phyloP scores from a whole-genome alignment of 2,888 invertebrate species.

The Toxonevra muliebris region DNA sequence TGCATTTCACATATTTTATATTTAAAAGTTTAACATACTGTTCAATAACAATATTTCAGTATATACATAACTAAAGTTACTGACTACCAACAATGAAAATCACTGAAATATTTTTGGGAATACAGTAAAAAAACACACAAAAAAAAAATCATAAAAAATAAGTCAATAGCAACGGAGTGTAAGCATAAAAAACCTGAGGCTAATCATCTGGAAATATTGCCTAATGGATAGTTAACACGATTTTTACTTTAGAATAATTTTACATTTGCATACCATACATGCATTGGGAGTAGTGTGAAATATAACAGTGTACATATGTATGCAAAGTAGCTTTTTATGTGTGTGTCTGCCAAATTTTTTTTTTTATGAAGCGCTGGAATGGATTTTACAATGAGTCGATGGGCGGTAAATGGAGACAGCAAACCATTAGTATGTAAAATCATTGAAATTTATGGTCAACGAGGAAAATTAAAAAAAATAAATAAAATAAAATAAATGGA shows the following conservation, averaged over 20 bases:
- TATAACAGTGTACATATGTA: neutral
- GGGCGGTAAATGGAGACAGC: too few relatives aligned
- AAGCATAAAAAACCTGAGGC: constrained; percentile 40
- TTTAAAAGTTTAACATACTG: too few relatives aligned
- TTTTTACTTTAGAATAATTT: constrained; percentile 46
- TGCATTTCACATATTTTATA: too few relatives aligned
- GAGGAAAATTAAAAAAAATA: too few relatives aligned
- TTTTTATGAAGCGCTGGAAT: too few relatives aligned
- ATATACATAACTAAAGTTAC: neutral
- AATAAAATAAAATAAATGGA: neutral
- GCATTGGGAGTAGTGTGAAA: neutral
- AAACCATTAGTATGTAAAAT: neutral
- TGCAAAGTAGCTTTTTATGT: too few relatives aligned
- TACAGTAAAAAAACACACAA: too few relatives aligned
- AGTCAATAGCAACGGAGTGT: constrained; percentile 16
- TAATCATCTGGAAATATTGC: constrained; percentile 56
- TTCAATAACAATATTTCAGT: too few relatives aligned
- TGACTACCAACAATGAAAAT: too few relatives aligned
- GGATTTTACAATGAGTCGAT: too few relatives aligned
- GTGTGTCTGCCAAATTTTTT: neutral
- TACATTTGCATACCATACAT: neutral
- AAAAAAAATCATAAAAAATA: neutral
- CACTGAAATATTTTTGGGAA: too few relatives aligned
- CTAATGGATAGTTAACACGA: constrained; percentile 57
- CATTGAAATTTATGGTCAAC: constrained; percentile 1